Evolutionary conservation across 2,888 invertebrate genomes (phyloP).

Genomic region (Autographa pulchrina): DNA sequence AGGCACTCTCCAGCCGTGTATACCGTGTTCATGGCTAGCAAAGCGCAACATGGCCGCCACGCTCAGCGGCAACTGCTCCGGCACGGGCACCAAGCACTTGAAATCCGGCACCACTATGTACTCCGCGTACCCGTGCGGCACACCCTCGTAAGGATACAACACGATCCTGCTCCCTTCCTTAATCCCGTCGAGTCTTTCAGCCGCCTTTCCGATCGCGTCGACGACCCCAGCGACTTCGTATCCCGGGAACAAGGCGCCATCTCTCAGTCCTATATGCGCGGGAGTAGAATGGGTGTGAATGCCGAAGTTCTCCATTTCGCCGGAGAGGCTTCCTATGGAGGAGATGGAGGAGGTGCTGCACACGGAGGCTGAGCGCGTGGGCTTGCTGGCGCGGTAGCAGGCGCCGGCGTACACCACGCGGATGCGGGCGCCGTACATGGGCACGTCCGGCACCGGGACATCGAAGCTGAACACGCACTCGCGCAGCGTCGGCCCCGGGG

Average conservation of each 20-base stretch:
- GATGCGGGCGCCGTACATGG: slow-evolving; percentile 94
- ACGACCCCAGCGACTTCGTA: slow-evolving; percentile 95
- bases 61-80: slow-evolving; percentile 94
- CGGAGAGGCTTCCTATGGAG: slow-evolving; percentile 87
- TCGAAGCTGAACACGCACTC: slow-evolving; percentile 96
- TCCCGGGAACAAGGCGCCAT: slow-evolving; percentile 95
- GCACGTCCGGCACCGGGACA: slow-evolving; percentile 96
- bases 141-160: slow-evolving; percentile 95
- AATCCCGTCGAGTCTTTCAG: slow-evolving; percentile 88
- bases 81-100: slow-evolving; percentile 95
- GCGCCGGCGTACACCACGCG: slow-evolving; percentile 96
- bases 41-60: slow-evolving; percentile 97
- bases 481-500: slow-evolving; percentile 92
- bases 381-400: slow-evolving; percentile 91
- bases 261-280: slow-evolving; percentile 94
- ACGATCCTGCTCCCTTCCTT: slow-evolving; percentile 94
- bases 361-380: slow-evolving; percentile 92
- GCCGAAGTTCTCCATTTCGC: slow-evolving; percentile 80
- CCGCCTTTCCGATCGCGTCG: slow-evolving; percentile 93
- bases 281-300: slow-evolving; percentile 81
- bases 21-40: slow-evolving; percentile 97
- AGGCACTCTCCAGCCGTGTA: slow-evolving; percentile 93
- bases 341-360: slow-evolving; percentile 93
- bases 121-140: slow-evolving; percentile 96
- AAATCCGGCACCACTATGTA: slow-evolving; percentile 97